Conservation (phyloP, 2,888 invertebrate genomes). For the Drosophila formosana region DNA sequence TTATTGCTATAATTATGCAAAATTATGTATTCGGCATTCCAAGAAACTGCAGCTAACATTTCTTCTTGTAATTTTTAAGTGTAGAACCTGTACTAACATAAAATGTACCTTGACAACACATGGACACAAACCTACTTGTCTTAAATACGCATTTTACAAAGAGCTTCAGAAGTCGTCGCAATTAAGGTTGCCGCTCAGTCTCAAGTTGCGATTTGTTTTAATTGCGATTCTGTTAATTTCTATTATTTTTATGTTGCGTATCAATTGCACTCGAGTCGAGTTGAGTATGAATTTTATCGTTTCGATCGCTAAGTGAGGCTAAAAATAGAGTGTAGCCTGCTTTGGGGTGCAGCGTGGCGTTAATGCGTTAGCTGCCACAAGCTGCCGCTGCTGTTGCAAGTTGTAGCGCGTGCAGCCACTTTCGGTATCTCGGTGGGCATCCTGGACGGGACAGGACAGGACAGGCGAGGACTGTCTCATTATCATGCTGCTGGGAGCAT, state of each 20-base stretch:
- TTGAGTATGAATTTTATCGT: slow-evolving; percentile 3
- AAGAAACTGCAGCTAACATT: too few species aligned
- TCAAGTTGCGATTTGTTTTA: too few species aligned
- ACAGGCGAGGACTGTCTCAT: slow-evolving; percentile 40
- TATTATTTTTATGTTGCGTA: neutral
- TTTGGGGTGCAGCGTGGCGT: slow-evolving; percentile 68
- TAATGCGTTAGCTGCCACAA: slow-evolving; percentile 49
- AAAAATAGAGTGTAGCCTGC: slow-evolving; percentile 32
- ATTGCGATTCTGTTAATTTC: neutral
- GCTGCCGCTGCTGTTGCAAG: neutral
- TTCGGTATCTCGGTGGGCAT: slow-evolving; percentile 23
- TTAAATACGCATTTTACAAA: too few species aligned
- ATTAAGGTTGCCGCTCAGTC: too few species aligned
- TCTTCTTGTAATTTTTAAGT: too few species aligned
- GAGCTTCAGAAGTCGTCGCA: too few species aligned
- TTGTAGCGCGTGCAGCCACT: slow-evolving; percentile 67
- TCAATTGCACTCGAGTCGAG: slow-evolving; percentile 4
- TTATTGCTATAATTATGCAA: too few species aligned
- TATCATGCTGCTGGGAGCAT: slow-evolving; percentile 63
- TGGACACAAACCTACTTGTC: too few species aligned
- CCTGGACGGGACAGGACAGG: slow-evolving; percentile 4
- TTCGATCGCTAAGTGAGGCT: slow-evolving; percentile 6
- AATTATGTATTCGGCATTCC: too few species aligned
- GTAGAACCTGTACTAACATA: too few species aligned
- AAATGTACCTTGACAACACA: too few species aligned